Evolutionary conservation across 2,797 vertebrate genomes (phyloP), one percentile per base, ranked within the genome.

Genomic region (Etheostoma perlongum): DNA sequence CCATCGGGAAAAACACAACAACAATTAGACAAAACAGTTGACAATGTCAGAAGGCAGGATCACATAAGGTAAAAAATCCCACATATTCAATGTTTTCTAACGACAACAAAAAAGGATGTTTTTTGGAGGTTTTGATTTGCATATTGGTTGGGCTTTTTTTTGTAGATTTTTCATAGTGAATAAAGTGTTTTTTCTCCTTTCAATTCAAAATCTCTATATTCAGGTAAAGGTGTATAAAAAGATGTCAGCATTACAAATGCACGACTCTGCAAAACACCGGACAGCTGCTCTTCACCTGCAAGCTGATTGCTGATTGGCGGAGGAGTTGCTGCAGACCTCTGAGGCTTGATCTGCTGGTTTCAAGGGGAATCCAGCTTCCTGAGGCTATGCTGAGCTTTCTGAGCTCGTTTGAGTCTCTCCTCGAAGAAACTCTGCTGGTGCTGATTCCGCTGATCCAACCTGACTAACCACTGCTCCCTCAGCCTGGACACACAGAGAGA

Each of bases 371-470:
- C 5, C 0, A 68, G 15, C 6, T 60, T 68, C 49, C 19, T 1
- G 60, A 72, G 23, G 47, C 23, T 72, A 70, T 82, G 76, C 70
- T 84, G 87, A 53, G 74, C 49, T 51, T 83, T 87, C 79, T 88
- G 74, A 51, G 57, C 78, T 69, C 78, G 81, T 68, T 51, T 85
- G 53, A 77, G 51, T 76, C 84, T 76, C 53, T 91, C 89, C 67
- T 91, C 85, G 0, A 78, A 87, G 74, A 91, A 91, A 46, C 74
- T 83, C 72, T 87, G 67, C 64, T 90, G 88, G 14, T 90, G 72
- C 58, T 74, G 79, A 58, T 89, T 88, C 79, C 91, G 89, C 74
- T 84, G 77, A 49, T 82, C 61, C 79, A 92, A 44, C 72, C 67
- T 57, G 63, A 70, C 36, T 46, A 83, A 30, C 91, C 89, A 92